phyloP scores from a whole-genome alignment of 2,797 vertebrate species.

The Squalus acanthias region DNA sequence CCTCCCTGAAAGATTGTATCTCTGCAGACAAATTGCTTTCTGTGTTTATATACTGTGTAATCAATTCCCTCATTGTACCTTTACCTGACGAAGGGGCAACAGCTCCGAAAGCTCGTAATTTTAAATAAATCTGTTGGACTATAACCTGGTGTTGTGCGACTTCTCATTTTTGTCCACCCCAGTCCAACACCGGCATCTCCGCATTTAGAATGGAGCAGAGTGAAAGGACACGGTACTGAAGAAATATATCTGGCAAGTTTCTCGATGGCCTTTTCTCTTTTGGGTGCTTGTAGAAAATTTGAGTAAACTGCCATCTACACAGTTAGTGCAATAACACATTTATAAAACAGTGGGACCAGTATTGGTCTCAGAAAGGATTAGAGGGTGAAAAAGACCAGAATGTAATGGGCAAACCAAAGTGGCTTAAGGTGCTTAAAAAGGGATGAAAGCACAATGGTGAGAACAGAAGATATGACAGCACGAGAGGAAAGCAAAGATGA shows the following conservation, averaged over 20 bases:
- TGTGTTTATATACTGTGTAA: too few species aligned
- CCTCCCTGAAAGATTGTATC: too few species aligned
- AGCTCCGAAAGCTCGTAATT: too few species aligned
- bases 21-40: too few species aligned
- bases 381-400: background rate
- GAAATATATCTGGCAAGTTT: background rate
- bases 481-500: background rate
- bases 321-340: background rate
- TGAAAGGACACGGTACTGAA: background rate
- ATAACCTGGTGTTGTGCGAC: too few species aligned
- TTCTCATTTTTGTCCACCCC: too few species aligned
- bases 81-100: too few species aligned
- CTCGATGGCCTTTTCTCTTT: background rate
- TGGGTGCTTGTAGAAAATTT: background rate
- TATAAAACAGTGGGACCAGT: background rate
- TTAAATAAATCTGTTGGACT: too few species aligned
- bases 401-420: background rate
- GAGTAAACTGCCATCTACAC: background rate
- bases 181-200: too few species aligned
- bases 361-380: too few species aligned
- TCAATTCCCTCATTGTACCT: too few species aligned
- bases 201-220: too few species aligned
- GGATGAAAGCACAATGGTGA: background rate
- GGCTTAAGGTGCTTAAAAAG: background rate
- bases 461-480: background rate